phyloP scores from a whole-genome alignment of 2,797 vertebrate genomes.

The Pipistrellus pygmaeus region DNA sequence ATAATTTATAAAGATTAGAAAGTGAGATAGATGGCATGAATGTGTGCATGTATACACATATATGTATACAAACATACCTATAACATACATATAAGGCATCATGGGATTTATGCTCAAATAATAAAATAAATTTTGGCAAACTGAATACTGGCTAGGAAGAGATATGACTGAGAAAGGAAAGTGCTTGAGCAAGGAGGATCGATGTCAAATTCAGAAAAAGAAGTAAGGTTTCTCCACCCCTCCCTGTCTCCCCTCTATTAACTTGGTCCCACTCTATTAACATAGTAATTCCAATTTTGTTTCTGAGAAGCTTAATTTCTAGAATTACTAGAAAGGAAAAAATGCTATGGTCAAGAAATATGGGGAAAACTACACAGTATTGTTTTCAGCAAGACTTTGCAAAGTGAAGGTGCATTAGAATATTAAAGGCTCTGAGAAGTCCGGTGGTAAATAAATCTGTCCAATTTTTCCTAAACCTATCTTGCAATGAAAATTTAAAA shows the following conservation, averaged over 20 bases:
- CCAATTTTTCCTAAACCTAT: background rate
- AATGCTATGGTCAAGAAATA: background rate
- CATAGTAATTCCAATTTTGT: background rate
- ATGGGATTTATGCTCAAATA: background rate
- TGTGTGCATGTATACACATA: background rate
- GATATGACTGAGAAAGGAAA: background rate
- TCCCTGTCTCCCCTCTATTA: background rate
- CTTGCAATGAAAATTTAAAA: background rate
- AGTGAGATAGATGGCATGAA: background rate
- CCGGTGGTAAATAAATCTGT: background rate
- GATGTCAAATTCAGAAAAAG: constrained; percentile 15
- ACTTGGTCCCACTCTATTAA: background rate
- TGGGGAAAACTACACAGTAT: background rate
- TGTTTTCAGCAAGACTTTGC: background rate
- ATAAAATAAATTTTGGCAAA: background rate
- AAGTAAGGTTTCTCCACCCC: background rate
- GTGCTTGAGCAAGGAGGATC: background rate
- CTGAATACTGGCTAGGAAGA: background rate
- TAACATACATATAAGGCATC: background rate
- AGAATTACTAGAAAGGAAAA: background rate
- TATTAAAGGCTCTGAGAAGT: constrained; percentile 18
- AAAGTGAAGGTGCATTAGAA: background rate
- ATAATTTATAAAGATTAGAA: no score
- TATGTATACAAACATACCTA: background rate
- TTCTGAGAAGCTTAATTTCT: background rate